phyloP scores from a whole-genome alignment of 2,888 invertebrate genomes.

The Dione juno region DNA sequence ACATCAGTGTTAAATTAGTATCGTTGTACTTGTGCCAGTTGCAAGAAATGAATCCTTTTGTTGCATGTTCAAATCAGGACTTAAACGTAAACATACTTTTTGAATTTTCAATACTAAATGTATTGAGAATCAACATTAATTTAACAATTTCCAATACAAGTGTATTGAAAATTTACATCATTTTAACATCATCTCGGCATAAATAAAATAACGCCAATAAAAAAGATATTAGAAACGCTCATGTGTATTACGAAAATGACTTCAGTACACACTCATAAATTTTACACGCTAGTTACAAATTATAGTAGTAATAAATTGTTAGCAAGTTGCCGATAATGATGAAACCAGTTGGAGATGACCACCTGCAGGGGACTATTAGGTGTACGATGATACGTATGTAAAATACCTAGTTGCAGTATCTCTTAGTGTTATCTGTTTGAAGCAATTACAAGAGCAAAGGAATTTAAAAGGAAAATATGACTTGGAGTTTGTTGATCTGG shows the following conservation, averaged over 20 bases:
- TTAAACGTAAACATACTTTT: too few relatives aligned
- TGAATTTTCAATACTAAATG: too few relatives aligned
- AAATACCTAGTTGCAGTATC: conserved; percentile 24
- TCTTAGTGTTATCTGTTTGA: conserved; percentile 24
- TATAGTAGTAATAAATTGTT: conserved; percentile 32
- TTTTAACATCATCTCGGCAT: too few relatives aligned
- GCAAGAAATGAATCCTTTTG: too few relatives aligned
- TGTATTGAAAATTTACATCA: too few relatives aligned
- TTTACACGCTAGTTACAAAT: conserved; percentile 21
- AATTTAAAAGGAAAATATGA: conserved; percentile 33
- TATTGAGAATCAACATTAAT: too few relatives aligned
- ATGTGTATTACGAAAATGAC: not conserved
- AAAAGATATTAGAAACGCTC: too few relatives aligned
- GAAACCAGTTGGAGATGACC: conserved; percentile 30
- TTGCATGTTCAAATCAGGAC: too few relatives aligned
- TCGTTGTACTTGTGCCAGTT: not conserved
- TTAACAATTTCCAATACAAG: too few relatives aligned
- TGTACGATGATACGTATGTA: conserved; percentile 22
- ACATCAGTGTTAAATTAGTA: conserved; percentile 4
- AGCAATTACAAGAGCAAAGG: conserved; percentile 33
- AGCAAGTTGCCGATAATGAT: conserved; percentile 28
- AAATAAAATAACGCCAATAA: too few relatives aligned
- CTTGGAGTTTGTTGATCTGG: conserved; percentile 22
- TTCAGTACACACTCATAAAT: not conserved
- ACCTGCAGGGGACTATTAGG: conserved; percentile 35